Percentiles rank a stretch among this genome's conserved stretches.
Evolutionary conservation across 2,113 vertebrate genomes (phyloP).

Genomic region (Orthochromis malagaraziensis): DNA sequence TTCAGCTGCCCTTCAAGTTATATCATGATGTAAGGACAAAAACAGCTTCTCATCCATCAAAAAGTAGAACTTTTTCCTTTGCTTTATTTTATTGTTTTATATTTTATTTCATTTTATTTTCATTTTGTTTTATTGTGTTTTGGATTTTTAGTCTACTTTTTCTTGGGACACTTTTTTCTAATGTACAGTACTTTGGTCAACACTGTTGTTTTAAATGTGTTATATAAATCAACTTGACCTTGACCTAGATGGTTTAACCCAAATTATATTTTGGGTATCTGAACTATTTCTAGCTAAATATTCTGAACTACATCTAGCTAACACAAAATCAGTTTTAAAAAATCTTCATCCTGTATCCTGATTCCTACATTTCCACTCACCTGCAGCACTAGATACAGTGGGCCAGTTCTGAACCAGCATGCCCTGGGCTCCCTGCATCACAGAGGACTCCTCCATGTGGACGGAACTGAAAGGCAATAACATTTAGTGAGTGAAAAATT

Average conservation of each 20-base stretch:
- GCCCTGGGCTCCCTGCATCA: slow-evolving; percentile 87
- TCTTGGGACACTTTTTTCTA: neutral
- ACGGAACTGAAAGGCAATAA: slow-evolving; percentile 78
- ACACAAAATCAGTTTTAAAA: neutral
- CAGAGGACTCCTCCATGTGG: slow-evolving; percentile 89
- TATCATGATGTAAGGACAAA: neutral
- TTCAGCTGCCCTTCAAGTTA: neutral
- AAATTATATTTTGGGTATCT: neutral
- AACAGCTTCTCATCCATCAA: neutral
- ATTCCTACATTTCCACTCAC: slow-evolving; percentile 68
- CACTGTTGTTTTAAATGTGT: neutral
- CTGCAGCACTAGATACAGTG: slow-evolving; percentile 92
- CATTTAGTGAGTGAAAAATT: neutral
- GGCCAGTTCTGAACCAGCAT: slow-evolving; percentile 97
- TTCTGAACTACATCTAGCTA: neutral
- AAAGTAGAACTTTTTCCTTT: neutral
- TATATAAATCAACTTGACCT: neutral
- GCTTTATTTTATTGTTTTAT: neutral
- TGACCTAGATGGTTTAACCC: neutral
- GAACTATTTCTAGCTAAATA: neutral
- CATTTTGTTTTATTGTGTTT: neutral
- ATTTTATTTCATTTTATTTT: neutral
- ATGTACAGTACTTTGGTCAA: neutral
- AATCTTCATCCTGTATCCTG: neutral
- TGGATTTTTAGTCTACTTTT: neutral